A percentile compares a stretch with the other conserved stretches of the same genome.
These are phyloP conservation scores for Lepidochrysops patricia DNA, from an alignment of 2,888 invertebrate species.

Conservation along the genomic window DNA sequence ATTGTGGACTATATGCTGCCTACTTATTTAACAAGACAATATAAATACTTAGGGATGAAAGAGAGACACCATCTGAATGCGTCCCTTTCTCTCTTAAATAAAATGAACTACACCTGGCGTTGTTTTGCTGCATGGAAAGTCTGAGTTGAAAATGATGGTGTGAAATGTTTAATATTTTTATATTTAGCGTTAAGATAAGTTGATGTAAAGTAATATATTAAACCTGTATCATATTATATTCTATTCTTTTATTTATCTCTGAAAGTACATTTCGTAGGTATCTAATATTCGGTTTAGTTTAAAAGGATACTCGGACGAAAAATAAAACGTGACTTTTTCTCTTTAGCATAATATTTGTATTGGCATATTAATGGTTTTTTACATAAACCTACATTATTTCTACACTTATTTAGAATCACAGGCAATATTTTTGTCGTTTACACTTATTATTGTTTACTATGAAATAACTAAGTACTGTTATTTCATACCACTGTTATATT, in stretches of 20 bases:
- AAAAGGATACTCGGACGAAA: too few relatives aligned
- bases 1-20: neutral
- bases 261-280: neutral
- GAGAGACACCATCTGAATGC: neutral
- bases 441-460: too few relatives aligned
- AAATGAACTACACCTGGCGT: constrained; percentile 1
- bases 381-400: too few relatives aligned
- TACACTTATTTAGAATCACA: too few relatives aligned
- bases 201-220: constrained; percentile 65
- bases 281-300: too few relatives aligned
- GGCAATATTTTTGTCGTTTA: too few relatives aligned
- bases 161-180: constrained; percentile 65
- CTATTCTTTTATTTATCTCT: constrained; percentile 25
- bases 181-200: constrained; percentile 64
- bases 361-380: too few relatives aligned
- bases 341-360: too few relatives aligned
- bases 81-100: neutral
- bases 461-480: too few relatives aligned
- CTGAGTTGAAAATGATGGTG: constrained; percentile 35
- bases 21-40: neutral
- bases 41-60: neutral
- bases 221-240: constrained; percentile 50
- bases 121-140: constrained; percentile 31
- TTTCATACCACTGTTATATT: too few relatives aligned
- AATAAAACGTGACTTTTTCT: too few relatives aligned